Evolutionary conservation across 2,113 vertebrate genomes (phyloP).

Genomic region (Eurystomus gularis): DNA sequence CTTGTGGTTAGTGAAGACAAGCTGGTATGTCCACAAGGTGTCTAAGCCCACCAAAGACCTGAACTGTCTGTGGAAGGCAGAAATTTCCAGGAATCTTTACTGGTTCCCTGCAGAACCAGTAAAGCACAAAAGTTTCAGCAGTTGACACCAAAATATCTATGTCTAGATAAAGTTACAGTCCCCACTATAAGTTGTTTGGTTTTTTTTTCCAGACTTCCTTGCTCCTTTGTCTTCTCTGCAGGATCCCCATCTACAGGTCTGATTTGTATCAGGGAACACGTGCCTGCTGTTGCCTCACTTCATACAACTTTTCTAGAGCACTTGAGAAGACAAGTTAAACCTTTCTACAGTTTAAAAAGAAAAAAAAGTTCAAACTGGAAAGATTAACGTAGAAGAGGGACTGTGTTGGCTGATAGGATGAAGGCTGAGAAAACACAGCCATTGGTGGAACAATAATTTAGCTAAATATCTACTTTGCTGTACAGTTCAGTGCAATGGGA

Average conservation of each 20-base stretch:
- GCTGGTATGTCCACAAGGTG: not conserved
- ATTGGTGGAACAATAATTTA: not conserved
- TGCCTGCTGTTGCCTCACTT: not conserved
- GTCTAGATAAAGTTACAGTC: not conserved
- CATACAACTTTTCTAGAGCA: not conserved
- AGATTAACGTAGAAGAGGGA: not conserved
- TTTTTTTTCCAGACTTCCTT: not conserved
- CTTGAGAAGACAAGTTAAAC: not conserved
- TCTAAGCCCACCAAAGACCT: not conserved
- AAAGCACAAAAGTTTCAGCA: not conserved
- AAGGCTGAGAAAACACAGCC: not conserved
- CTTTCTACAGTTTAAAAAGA: not conserved
- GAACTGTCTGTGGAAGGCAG: not conserved
- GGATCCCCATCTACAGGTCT: not conserved
- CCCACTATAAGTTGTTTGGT: not conserved
- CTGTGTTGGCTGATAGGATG: not conserved
- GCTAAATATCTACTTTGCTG: not conserved
- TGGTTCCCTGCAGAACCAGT: not conserved
- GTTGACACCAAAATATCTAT: not conserved
- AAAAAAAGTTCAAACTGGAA: not conserved
- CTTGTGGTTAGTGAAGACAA: not conserved
- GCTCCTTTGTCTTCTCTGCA: not conserved
- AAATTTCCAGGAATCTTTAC: not conserved
- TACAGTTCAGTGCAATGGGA: not conserved
- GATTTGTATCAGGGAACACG: not conserved